These are phyloP conservation scores for Sminthurides bifidus DNA, from an alignment of 1,140 invertebrate species.

Conservation along the genomic window DNA sequence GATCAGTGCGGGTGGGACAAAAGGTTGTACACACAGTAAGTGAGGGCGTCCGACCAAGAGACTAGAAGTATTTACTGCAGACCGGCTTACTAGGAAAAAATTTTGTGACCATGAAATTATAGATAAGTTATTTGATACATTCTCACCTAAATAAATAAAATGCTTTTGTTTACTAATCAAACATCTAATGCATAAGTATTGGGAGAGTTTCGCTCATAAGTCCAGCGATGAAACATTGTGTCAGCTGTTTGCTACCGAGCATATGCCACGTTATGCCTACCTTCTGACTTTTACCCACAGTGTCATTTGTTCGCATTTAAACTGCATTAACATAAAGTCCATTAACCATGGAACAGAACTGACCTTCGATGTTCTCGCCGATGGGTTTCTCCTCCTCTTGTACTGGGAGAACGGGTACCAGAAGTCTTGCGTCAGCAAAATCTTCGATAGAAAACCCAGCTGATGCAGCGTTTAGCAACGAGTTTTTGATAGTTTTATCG, in stretches of 20 bases:
- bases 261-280: no score
- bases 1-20: constrained; percentile 10
- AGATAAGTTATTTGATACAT: neutral
- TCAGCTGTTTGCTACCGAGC: no score
- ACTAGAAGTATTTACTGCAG: neutral
- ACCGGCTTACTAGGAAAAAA: neutral
- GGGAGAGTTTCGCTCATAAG: no score
- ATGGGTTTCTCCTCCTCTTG: neutral
- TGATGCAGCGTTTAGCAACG: constrained; percentile 1
- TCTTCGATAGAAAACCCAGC: constrained; percentile 3
- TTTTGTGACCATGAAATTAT: neutral
- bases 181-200: no score
- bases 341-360: neutral
- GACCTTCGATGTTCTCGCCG: neutral
- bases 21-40: neutral
- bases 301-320: no score
- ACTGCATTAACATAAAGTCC: neutral
- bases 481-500: constrained; percentile 1
- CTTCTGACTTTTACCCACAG: no score
- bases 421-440: neutral
- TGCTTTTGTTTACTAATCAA: neutral
- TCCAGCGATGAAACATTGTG: no score
- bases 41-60: neutral
- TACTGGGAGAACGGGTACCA: constrained; percentile 4
- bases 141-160: neutral